Evolutionary conservation across 2,888 invertebrate species (phyloP), one percentile per base, ranked within the genome.

Genomic region (Drosophila hamatofila): DNA sequence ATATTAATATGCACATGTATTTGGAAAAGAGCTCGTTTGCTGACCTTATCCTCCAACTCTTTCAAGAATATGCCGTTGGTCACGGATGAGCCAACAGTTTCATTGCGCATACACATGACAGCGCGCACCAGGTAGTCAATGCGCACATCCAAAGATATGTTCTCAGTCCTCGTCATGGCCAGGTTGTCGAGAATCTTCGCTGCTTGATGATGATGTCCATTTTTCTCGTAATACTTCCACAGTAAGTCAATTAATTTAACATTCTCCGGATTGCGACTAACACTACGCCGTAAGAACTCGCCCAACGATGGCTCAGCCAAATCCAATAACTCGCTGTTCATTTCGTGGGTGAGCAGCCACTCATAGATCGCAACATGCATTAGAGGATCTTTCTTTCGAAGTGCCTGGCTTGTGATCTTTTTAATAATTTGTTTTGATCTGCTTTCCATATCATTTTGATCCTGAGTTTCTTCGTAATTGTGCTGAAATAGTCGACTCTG

Each of bases 191-290:
- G 94, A 77, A 99, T 97, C 88, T 96, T 95, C 0, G 99, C 98
- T 2, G 99, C 99, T 12, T 97, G 96, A 2, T 96, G 95, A 91
- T 98, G 99, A 92, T 98, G 97, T 33, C 96, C 96, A 88, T 96
- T 96, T 91, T 96, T 96, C 93, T 99, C 98, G 90, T 99, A 98
- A 92, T 97, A 98, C 93, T 98, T 98, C 99, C 99, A 99, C 63
- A 99, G 93, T 76, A 99, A 93, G 92, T 98, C 97, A 76, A 96
- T 94, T 25, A 96, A 93, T 78, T 94, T 93, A 1, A 95, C 92
- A 78, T 95, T 93, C 54, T 96, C 94, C 11, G 95, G 94, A 91
- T 94, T 93, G 63, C 93, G 93, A 72, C 91, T 87, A 3, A 93
- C 93, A 57, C 93, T 93, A 21, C 92, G 91, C 18, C 93, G 91